These are phyloP conservation scores for Notoglanidium macrostoma DNA, from an alignment of 2,797 vertebrate species.

Conservation along the genomic window DNA sequence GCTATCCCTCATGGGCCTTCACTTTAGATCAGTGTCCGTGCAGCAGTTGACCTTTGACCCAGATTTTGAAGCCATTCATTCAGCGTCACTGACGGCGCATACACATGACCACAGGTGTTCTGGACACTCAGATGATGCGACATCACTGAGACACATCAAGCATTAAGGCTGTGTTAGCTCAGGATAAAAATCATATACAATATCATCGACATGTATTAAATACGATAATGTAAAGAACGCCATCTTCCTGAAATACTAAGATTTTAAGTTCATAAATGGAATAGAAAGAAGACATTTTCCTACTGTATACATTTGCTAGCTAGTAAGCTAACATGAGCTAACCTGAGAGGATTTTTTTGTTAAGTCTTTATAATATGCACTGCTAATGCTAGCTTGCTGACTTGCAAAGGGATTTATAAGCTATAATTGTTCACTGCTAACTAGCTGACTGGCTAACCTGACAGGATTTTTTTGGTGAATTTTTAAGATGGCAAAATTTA, in stretches of 20 bases:
- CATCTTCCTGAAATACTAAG: neutral
- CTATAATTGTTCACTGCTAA: neutral
- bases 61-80: constrained; percentile 18
- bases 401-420: neutral
- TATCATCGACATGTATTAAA: neutral
- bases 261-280: neutral
- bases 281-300: neutral
- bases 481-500: neutral
- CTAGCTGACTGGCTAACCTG: neutral
- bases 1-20: constrained; percentile 43
- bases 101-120: constrained; percentile 10
- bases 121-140: neutral
- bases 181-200: neutral
- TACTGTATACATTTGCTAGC: neutral
- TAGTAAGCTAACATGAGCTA: neutral
- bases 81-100: constrained; percentile 19
- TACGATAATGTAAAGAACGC: neutral
- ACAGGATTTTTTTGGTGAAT: neutral
- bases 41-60: constrained; percentile 48
- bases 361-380: neutral
- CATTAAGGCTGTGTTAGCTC: neutral
- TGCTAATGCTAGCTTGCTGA: neutral
- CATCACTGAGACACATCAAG: neutral
- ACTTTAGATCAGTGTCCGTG: constrained; percentile 47
- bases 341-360: neutral